phyloP scores from a whole-genome alignment of 2,797 vertebrate genomes.

The Sus cebifrons region DNA sequence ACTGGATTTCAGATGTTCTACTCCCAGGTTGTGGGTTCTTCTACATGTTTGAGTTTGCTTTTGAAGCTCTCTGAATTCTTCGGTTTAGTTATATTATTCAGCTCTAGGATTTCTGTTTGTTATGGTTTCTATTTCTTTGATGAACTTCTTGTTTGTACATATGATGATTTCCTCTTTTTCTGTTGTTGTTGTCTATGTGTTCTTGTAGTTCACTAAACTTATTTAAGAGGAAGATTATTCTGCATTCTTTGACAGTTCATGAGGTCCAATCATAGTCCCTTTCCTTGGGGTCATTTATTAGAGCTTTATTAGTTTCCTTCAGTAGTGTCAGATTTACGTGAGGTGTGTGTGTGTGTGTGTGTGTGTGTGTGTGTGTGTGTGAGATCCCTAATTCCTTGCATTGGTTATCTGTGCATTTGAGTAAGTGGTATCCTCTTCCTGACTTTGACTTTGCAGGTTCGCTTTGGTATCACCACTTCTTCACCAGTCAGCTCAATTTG shows the following conservation, averaged over 20 bases:
- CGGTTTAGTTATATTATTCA: too few relatives aligned
- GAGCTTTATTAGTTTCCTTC: not conserved
- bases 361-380: too few relatives aligned
- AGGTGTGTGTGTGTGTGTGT: too few relatives aligned
- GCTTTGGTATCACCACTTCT: not conserved
- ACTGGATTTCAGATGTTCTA: too few relatives aligned
- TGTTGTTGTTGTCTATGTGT: not conserved
- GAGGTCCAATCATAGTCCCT: not conserved
- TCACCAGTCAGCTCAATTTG: not conserved
- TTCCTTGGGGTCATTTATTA: not conserved
- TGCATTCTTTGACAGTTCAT: not conserved
- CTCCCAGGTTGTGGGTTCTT: too few relatives aligned
- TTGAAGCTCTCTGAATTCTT: too few relatives aligned
- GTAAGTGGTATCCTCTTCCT: not conserved
- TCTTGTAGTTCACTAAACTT: not conserved
- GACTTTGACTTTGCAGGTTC: not conserved
- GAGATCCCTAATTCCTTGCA: not conserved
- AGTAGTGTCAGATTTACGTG: not conserved
- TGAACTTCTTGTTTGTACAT: too few relatives aligned
- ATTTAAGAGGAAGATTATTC: not conserved
- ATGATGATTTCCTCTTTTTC: too few relatives aligned
- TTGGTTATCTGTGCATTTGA: not conserved
- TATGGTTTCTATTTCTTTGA: too few relatives aligned
- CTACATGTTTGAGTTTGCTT: too few relatives aligned
- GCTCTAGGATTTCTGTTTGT: too few relatives aligned